Evolutionary conservation across 2,113 vertebrate genomes (phyloP), one percentile per base, ranked within the genome.

Genomic region (Corythaixoides concolor): DNA sequence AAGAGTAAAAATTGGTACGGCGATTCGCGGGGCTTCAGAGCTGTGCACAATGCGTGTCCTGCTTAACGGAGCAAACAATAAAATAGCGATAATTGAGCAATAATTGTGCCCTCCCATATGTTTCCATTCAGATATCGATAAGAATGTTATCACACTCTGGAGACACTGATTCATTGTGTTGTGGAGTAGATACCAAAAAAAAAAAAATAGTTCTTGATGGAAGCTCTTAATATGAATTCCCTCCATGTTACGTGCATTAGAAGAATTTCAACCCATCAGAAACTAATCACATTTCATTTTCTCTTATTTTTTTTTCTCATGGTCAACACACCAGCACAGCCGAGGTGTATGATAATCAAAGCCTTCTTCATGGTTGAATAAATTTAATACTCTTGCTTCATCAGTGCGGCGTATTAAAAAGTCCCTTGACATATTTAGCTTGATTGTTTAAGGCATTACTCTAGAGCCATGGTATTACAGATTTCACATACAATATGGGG

Each of bases 261-360:
- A 97, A 93, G 62, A 97, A 97, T 97, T 97, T 98, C 85, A 96
- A 45, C 93, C 97, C 95, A 97, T 98, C 96, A 97, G 88, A 93
- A 97, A 85, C 95, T 98, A 98, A 98, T 98, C 96, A 97, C 96
- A 98, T 97, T 98, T 97, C 90, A 98, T 97, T 98, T 98, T 97
- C 91, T 92, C 82, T 74, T 85, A 0, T 96, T 94, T 94, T 95
- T 89, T 96, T 96, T 80, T 33, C 88, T 96, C 70, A 5, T 96
- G 97, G 97, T 98, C 98, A 98, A 94, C 95, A 97, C 67, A 73
- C 85, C 60, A 75, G 94, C 97, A 67, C 28, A 90, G 94, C 97
- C 92, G 96, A 98, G 96, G 94, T 98, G 87, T 95, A 50, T 90
- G 94, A 97, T 97, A 98, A 98, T 98, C 98, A 98, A 98, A 98